A percentile compares a stretch with the other conserved stretches of the same genome.
Evolutionary conservation across 1,140 invertebrate species (phyloP).

Genomic region (Lordiphosa mommai): DNA sequence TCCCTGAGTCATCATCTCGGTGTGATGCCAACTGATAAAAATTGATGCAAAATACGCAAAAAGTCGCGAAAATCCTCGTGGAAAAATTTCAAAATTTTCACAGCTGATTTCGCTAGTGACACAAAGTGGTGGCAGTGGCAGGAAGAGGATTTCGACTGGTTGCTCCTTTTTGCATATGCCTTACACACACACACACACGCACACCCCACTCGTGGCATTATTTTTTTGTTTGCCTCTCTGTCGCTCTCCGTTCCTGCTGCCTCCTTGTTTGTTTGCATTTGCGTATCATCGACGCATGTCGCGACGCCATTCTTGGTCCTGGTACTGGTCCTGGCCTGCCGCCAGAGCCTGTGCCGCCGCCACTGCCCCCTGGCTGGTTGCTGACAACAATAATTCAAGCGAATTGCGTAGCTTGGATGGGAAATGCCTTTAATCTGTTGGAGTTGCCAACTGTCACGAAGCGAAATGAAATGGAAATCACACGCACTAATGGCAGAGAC

Average conservation of each 20-base stretch:
- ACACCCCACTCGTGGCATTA: slow-evolving; percentile 37
- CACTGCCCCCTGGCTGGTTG: slow-evolving; percentile 37
- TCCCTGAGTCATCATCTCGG: slow-evolving; percentile 16
- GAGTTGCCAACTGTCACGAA: slow-evolving; percentile 79
- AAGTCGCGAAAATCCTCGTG: slow-evolving; percentile 79
- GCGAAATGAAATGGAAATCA: slow-evolving; percentile 78
- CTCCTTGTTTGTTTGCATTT: slow-evolving; percentile 71
- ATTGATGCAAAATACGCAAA: slow-evolving; percentile 78
- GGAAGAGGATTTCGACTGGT: slow-evolving; percentile 50
- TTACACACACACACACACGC: slow-evolving; percentile 21
- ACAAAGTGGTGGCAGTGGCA: slow-evolving; percentile 18
- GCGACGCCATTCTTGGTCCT: slow-evolving; percentile 46
- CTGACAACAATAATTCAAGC: slow-evolving; percentile 74
- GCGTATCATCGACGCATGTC: slow-evolving; percentile 76
- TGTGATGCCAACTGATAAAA: slow-evolving; percentile 67
- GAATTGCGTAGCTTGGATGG: slow-evolving; percentile 68
- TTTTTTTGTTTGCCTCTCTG: slow-evolving; percentile 21
- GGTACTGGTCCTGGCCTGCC: slow-evolving; percentile 21
- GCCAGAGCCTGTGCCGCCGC: slow-evolving; percentile 10
- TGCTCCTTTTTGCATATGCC: slow-evolving; percentile 71
- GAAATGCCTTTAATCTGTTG: slow-evolving; percentile 77
- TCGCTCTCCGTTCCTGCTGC: slow-evolving; percentile 8
- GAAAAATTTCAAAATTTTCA: slow-evolving; percentile 79
- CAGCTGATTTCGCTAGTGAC: slow-evolving; percentile 71
- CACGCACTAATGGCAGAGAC: slow-evolving; percentile 70